Base-by-base conservation (phyloP, 2,888 invertebrate genomes). In the Acanthosoma haemorrhoidale region DNA sequence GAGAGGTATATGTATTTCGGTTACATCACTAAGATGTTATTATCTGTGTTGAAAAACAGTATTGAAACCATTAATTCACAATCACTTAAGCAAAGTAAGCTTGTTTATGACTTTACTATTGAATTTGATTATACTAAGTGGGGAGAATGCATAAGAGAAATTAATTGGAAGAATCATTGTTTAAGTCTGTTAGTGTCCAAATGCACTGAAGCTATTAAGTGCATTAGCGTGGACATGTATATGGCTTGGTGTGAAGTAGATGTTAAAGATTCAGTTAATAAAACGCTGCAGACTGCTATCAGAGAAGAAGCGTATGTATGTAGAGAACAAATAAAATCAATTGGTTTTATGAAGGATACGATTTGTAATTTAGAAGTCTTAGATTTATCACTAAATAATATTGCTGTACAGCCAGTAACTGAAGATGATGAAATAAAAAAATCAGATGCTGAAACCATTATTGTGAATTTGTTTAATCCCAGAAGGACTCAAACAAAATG, bases 341-440 rank as follows among this genome's bases (percentile, higher is more conserved):
- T 72, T 2, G 21, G 18, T 2, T 57, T 70, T 15, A 67, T 70
- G 29, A 60, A 59, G 18, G 68, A 71, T 38, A 57, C 69, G 15
- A 58, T 73, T 21, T 36, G 68, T 13, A 70, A 64, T 11, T 43
- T 72, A 5, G 43, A 38, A 11, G 51, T 61, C 3, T 39, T 73
- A 15, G 70, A 71, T 16, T 51, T 57, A 11, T 63, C 66, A 1
- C 34, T 73, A 11, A 51, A 34, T 9, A 70, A 67, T 60, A 72
- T 74, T 13, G 71, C 73, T 32, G 38, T 74, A 36, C 71, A 72
- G 31, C 74, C 74, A 16, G 57, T 57, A 8, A 73, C 70, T 4
- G 74, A 74, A 60, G 74, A 74, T 57, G 74, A 74, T 36, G 74
- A 74, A 72, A 74, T 74, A 15, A 69, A 57, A 9, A 64, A 68